phyloP scores from a whole-genome alignment of 2,113 vertebrate species.

The Pipa parva region DNA sequence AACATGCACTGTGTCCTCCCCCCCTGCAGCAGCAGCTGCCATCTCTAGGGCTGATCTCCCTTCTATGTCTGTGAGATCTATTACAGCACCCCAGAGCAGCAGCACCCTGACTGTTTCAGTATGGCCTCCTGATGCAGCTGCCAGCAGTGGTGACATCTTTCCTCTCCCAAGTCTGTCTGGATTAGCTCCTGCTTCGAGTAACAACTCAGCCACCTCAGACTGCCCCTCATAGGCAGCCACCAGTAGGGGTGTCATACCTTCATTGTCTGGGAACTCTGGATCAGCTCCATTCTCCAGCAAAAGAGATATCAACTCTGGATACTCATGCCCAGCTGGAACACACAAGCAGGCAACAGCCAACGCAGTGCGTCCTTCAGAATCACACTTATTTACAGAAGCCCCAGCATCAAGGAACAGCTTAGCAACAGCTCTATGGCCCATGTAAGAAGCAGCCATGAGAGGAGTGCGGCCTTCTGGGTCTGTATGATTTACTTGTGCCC shows the following conservation, averaged over 20 bases:
- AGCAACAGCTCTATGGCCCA: constrained; percentile 67
- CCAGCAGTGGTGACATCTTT: constrained; percentile 64
- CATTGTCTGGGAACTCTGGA: constrained; percentile 63
- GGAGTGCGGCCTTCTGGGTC: constrained; percentile 68
- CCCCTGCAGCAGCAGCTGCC: constrained; percentile 67
- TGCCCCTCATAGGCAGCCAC: constrained; percentile 72
- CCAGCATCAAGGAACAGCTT: constrained; percentile 61
- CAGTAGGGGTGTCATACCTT: constrained; percentile 70
- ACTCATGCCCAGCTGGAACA: constrained; percentile 58
- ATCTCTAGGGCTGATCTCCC: constrained; percentile 68
- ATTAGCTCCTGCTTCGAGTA: constrained; percentile 71
- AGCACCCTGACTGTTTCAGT: constrained; percentile 58
- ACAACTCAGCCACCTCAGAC: constrained; percentile 64
- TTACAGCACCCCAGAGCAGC: constrained; percentile 71
- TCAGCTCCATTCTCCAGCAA: constrained; percentile 66
- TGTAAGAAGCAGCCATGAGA: constrained; percentile 70
- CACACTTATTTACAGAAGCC: constrained; percentile 58
- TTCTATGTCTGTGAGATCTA: constrained; percentile 67
- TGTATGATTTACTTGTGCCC: constrained; percentile 58
- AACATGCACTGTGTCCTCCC: constrained; percentile 59
- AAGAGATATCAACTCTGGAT: constrained; percentile 58
- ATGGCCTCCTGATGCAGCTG: constrained; percentile 71
- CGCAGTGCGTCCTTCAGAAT: constrained; percentile 66
- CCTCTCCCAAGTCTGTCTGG: constrained; percentile 59
- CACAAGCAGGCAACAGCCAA: constrained; percentile 69